phyloP scores from a whole-genome alignment of 2,888 invertebrate genomes.

The Campoletis raptor region DNA sequence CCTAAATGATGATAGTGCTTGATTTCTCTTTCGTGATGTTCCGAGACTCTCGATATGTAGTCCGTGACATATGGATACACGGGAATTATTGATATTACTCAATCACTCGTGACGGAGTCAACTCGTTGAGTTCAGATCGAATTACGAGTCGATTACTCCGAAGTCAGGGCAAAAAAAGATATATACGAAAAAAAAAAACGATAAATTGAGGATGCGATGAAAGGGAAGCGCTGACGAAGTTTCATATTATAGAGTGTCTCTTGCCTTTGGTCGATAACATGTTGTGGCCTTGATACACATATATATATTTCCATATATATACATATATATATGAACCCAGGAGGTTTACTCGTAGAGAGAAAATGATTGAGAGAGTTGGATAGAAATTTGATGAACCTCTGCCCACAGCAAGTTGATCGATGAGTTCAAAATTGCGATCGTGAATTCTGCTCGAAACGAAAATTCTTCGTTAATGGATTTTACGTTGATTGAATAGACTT shows the following conservation, averaged over 20 bases:
- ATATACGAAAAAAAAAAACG: neutral
- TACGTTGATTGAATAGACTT: neutral
- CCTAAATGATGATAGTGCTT: slow-evolving; percentile 42
- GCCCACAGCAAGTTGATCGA: neutral
- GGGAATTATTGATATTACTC: slow-evolving; percentile 75
- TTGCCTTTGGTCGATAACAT: slow-evolving; percentile 77
- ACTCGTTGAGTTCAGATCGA: slow-evolving; percentile 20
- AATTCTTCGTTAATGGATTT: neutral
- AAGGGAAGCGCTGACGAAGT: slow-evolving; percentile 51
- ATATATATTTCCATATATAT: neutral
- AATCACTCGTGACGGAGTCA: slow-evolving; percentile 30
- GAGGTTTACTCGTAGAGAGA: slow-evolving; percentile 70
- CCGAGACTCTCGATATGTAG: slow-evolving; percentile 72
- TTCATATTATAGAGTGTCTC: slow-evolving; percentile 67
- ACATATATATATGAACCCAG: slow-evolving; percentile 35
- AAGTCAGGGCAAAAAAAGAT: neutral
- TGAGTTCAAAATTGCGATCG: neutral
- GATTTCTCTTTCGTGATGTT: slow-evolving; percentile 36
- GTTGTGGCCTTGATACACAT: slow-evolving; percentile 79
- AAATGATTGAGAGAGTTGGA: neutral
- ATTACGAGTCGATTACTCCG: neutral
- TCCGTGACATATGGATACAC: slow-evolving; percentile 60
- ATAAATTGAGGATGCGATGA: slow-evolving; percentile 58
- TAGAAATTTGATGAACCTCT: neutral
- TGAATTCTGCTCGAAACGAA: neutral